Percentiles rank a stretch among this genome's conserved stretches.
Conservation (phyloP, 2,113 vertebrate species). For the Acanthisitta chloris region DNA sequence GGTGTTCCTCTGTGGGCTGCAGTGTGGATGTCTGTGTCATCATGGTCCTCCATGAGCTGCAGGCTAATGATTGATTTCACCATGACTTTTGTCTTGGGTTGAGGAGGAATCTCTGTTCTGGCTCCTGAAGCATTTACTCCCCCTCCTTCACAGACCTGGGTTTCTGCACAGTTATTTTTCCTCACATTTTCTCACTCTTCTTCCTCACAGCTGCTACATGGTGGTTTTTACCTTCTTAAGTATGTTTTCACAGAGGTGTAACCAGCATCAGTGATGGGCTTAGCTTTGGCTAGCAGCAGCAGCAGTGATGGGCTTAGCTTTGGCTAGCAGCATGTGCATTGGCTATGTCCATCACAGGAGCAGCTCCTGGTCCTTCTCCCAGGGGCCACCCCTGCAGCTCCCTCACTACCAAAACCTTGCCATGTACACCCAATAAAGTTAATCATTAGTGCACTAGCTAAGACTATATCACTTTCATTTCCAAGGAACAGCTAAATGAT, state of each 20-base stretch:
- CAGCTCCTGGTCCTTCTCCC: neutral
- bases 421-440: neutral
- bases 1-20: neutral
- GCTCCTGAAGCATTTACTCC: fast-evolving
- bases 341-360: fast-evolving
- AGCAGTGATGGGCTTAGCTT: neutral
- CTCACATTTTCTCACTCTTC: neutral
- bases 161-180: neutral
- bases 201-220: neutral
- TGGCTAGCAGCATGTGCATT: neutral
- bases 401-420: neutral
- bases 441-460: neutral
- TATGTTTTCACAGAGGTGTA: fast-evolving
- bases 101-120: fast-evolving
- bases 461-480: neutral
- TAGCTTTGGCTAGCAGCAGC: fast-evolving
- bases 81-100: neutral
- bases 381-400: neutral
- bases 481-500: neutral
- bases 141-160: neutral
- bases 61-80: neutral
- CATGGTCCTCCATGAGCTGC: neutral
- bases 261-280: neutral
- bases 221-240: neutral
- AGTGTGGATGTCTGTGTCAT: neutral